Evolutionary conservation across 1,140 invertebrate species (phyloP).

Genomic region (Drosophila melanogaster): DNA sequence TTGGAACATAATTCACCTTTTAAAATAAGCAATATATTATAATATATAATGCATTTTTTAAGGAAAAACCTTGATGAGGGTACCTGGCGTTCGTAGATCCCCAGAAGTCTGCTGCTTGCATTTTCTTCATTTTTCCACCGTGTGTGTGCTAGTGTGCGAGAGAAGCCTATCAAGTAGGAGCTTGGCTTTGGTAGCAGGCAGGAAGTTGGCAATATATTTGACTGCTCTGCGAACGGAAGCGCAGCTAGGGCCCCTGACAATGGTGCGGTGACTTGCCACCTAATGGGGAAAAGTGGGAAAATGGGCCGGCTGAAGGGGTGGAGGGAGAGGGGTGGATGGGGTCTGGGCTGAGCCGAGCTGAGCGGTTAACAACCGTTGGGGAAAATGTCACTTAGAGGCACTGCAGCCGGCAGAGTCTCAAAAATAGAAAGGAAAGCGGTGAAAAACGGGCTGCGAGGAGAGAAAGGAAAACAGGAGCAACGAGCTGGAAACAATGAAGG

Average conservation of each 20-base stretch:
- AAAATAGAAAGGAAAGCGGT: constrained; percentile 37
- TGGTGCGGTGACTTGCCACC: constrained; percentile 31
- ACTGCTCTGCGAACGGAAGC: constrained; percentile 78
- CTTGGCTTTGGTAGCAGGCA: constrained; percentile 46
- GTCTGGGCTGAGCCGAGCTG: constrained; percentile 5
- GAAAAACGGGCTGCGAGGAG: constrained; percentile 25
- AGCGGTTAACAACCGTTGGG: constrained; percentile 52
- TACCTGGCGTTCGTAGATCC: constrained; percentile 4
- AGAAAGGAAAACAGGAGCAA: constrained; percentile 47
- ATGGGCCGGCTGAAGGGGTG: neutral
- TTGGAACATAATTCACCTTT: too few species aligned
- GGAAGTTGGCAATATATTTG: constrained; percentile 83
- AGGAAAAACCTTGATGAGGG: neutral
- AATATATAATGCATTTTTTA: too few species aligned
- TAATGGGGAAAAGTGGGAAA: constrained; percentile 33
- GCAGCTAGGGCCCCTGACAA: constrained; percentile 66
- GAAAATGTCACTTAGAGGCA: constrained; percentile 62
- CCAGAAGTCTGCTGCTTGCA: neutral
- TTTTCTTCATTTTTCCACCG: constrained; percentile 22
- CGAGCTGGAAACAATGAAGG: constrained; percentile 80
- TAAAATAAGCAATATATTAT: too few species aligned
- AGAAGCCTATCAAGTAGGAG: constrained; percentile 57
- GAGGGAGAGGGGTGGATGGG: neutral
- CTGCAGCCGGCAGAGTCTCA: constrained; percentile 38
- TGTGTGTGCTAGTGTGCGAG: constrained; percentile 22